These are phyloP conservation scores for Heliconius nattereri DNA, from an alignment of 1,140 invertebrate genomes.

Conservation along the genomic window DNA sequence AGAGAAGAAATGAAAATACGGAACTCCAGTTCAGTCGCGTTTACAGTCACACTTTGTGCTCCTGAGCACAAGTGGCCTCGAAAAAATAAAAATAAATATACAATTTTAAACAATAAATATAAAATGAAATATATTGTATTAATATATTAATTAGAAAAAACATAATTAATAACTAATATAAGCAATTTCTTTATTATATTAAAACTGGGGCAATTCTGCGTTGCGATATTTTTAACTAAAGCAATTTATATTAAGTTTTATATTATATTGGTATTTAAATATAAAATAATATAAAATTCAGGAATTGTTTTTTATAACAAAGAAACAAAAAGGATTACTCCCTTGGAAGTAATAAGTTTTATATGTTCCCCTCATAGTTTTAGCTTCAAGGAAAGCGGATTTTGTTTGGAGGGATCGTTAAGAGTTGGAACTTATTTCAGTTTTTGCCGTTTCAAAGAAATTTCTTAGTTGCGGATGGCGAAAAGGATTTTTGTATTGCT, in stretches of 20 bases:
- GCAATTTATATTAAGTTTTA: neutral
- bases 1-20: too few relatives aligned
- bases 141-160: too few relatives aligned
- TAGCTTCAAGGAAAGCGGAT: conserved; percentile 60
- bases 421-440: conserved; percentile 33
- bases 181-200: neutral
- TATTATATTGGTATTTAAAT: neutral
- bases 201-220: neutral
- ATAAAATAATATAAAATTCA: conserved; percentile 6
- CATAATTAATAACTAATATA: too few relatives aligned
- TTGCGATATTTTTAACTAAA: neutral
- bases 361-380: conserved; percentile 67
- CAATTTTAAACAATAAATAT: too few relatives aligned
- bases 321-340: conserved; percentile 64
- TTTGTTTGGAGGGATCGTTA: conserved; percentile 52
- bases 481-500: neutral
- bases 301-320: conserved; percentile 46
- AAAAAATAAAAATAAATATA: too few relatives aligned
- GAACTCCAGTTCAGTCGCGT: too few relatives aligned
- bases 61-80: too few relatives aligned
- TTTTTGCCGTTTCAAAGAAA: conserved; percentile 27
- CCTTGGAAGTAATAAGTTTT: conserved; percentile 68
- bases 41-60: too few relatives aligned
- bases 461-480: neutral
- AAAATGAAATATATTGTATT: too few relatives aligned